Base-by-base conservation (phyloP, 2,113 vertebrate species). In the Neopipo cinnamomea region DNA sequence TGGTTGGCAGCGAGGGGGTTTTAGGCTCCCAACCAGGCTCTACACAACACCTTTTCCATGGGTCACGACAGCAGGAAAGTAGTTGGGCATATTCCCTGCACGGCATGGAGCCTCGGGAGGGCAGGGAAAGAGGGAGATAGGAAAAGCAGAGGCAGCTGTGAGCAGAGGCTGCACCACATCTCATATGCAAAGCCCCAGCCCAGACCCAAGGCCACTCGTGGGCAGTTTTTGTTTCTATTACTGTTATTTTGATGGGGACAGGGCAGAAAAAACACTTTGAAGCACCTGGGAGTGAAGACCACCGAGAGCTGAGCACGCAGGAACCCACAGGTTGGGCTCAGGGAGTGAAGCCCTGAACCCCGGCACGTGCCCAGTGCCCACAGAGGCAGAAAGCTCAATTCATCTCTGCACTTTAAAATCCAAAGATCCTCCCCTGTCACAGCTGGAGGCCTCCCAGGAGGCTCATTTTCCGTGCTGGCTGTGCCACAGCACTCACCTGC, bases 261-360 rank as follows among this genome's bases (percentile, higher is more conserved):
- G 66, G 47, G 47, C 72, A 39, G 49, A 89, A 73, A 14, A 67
- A 75, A 50, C 53, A 17, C 15, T 37, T 8, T 23, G 4, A n/a
- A 35, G 52, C 0, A 1, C 27, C 72, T 80, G 44, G 37, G 71
- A 76, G 49, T 4, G 1, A 89, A 68, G 85, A 46, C 15, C 76
- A 55, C 53, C 2, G 0, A 31, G 31, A 20, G 42, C 39, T 33
- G 68, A 83, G 44, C 68, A 27, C 67, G 2, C 2, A 2, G 9
- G 13, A 8, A 17, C 0, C 4, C 58, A 2, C 0, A 0, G 31
- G 6, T 4, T 67, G 27, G 28, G 80, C 27, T 53, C 16, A 4
- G 0, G 2, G 50, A 44, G 65, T 0, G 11, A 9, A 56, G 24
- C 70, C 5, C 46, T 3, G 20, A 46, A 50, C 62, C 33, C 23